These are phyloP conservation scores for Pristionchus arcanus DNA, from an alignment of 2,888 invertebrate species.

Conservation along the genomic window DNA sequence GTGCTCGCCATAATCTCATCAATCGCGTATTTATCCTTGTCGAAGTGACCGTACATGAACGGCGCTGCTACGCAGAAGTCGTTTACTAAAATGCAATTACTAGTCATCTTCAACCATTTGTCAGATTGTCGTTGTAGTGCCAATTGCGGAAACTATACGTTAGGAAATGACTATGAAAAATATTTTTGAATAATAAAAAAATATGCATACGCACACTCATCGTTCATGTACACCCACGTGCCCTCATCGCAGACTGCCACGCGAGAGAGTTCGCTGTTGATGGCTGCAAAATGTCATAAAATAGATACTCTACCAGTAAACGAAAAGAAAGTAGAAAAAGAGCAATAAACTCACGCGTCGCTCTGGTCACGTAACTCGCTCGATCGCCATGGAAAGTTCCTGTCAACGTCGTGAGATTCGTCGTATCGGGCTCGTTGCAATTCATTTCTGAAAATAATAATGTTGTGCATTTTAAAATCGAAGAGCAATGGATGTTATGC, in stretches of 20 bases:
- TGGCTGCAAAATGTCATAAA: background rate
- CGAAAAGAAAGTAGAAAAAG: too few relatives aligned
- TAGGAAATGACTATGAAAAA: background rate
- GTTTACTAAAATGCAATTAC: background rate
- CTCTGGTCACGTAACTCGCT: background rate
- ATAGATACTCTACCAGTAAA: too few relatives aligned
- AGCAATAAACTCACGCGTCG: background rate
- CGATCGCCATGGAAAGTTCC: slow-evolving; percentile 32
- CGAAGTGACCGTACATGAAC: background rate
- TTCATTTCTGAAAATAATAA: background rate
- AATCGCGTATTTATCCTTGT: background rate
- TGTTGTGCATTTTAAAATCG: background rate
- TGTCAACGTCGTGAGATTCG: background rate
- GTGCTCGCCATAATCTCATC: background rate
- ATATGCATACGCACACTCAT: background rate
- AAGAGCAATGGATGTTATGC: background rate
- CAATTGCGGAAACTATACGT: background rate
- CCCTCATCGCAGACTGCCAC: slow-evolving; percentile 29
- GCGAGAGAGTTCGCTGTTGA: background rate
- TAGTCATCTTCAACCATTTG: background rate
- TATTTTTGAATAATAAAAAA: background rate
- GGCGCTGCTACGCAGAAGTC: background rate
- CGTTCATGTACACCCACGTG: slow-evolving; percentile 36
- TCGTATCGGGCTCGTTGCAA: background rate
- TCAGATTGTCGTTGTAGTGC: too few relatives aligned